These are phyloP conservation scores for Rhabdophis nuchalis DNA, from an alignment of 2,797 vertebrate species.

Conservation along the genomic window DNA sequence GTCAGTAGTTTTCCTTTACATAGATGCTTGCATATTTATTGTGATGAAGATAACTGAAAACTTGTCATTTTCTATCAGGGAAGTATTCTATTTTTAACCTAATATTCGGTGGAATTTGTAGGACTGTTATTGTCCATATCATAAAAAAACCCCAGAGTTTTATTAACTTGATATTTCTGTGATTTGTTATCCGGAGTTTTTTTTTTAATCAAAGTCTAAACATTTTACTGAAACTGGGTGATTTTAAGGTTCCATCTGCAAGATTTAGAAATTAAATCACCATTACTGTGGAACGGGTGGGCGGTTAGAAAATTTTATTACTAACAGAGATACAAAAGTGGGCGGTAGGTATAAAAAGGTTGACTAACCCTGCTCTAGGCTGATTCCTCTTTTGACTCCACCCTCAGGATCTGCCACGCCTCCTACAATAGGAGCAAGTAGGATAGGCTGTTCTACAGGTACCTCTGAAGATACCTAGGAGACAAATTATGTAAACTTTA, in stretches of 20 bases:
- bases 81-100: not conserved
- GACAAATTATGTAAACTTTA: not conserved
- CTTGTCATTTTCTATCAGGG: not conserved
- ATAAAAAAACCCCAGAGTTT: too few relatives aligned
- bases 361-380: too few relatives aligned
- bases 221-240: not conserved
- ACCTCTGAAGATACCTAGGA: not conserved
- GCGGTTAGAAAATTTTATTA: too few relatives aligned
- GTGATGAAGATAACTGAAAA: not conserved
- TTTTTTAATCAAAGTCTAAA: not conserved
- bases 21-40: not conserved
- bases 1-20: not conserved
- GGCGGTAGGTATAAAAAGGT: too few relatives aligned
- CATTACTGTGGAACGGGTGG: too few relatives aligned
- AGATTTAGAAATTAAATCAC: not conserved
- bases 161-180: not conserved
- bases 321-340: too few relatives aligned
- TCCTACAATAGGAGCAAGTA: not conserved
- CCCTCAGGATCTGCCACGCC: not conserved
- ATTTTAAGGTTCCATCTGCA: not conserved
- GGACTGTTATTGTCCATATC: slow-evolving; percentile 1
- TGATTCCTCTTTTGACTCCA: not conserved
- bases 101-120: not conserved
- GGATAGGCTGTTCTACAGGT: not conserved
- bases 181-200: not conserved